A percentile compares a stretch with the other conserved stretches of the same genome.
phyloP scores from a whole-genome alignment of 2,797 vertebrate species.

The Halcyon leucocephala region DNA sequence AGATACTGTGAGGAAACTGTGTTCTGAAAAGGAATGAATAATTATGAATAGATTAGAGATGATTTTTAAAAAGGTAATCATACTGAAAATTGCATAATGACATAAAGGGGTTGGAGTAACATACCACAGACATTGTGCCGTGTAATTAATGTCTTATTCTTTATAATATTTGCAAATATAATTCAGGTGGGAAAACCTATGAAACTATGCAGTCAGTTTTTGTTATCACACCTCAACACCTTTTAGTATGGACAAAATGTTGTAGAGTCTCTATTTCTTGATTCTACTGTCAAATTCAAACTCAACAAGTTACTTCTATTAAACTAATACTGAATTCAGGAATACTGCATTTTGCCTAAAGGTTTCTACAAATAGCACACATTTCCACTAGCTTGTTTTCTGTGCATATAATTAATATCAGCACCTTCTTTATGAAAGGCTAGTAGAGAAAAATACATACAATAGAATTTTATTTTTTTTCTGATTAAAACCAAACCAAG shows the following conservation, averaged over 20 bases:
- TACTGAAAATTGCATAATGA: not conserved
- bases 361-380: not conserved
- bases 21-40: not conserved
- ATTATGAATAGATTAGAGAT: not conserved
- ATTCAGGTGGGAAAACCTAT: not conserved
- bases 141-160: not conserved
- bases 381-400: not conserved
- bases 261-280: not conserved
- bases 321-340: not conserved
- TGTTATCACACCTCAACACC: not conserved
- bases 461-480: not conserved
- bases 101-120: not conserved
- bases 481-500: not conserved
- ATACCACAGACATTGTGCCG: not conserved
- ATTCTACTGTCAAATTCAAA: not conserved
- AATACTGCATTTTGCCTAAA: not conserved
- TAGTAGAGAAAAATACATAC: not conserved
- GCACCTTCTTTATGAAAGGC: not conserved
- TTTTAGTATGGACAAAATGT: not conserved
- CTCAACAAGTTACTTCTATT: not conserved
- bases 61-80: not conserved
- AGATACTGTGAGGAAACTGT: not conserved
- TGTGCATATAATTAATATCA: not conserved
- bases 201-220: not conserved
- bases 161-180: not conserved